Evolutionary conservation across 2,797 vertebrate genomes (phyloP), one percentile per base, ranked within the genome.

Genomic region (Lutjanus argentimaculatus): DNA sequence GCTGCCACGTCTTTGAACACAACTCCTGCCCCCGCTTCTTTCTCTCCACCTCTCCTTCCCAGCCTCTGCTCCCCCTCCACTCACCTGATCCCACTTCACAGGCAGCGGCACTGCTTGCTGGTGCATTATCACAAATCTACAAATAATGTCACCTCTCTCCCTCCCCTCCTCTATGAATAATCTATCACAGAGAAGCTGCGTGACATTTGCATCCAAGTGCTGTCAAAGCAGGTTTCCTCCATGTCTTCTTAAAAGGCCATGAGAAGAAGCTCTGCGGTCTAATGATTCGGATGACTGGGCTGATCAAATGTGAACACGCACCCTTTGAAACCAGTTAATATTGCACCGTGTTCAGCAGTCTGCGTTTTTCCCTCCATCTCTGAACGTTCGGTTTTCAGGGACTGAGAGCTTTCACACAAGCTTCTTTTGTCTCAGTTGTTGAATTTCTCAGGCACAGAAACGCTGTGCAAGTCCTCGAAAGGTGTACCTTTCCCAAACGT

Each of bases 41-140:
- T 65, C 22, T 70, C 40, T 45, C 43, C 53, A n/a, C 66, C 15
- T 9, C 77, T 73, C 58, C 55, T 22, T 53, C 52, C 19, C 21
- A 13, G 21, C 53, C 58, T 75, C 53, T 61, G 48, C 75, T 48
- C 40, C 61, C 61, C 49, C 51, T 63, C 73, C 58, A 11, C 77
- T 77, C 73, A 72, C 75, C 53, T 61, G 3, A 72, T 80, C 70
- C 76, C 69, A 74, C 74, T 76, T 83, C 79, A 82, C 64, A 84
- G 66, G 71, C 62, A 80, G 46, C 43, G 21, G 69, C 74, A 78
- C 63, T 70, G 67, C 83, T 83, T 76, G 57, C 75, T 82, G 73
- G 64, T 65, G 72, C 86, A 87, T 89, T 91, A 87, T 93, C 79
- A 80, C 89, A 92, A 88, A 91, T 89, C 84, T 87, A 78, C 84